Conservation (phyloP, 2,113 vertebrate species). For the Rhinolophus sinicus region DNA sequence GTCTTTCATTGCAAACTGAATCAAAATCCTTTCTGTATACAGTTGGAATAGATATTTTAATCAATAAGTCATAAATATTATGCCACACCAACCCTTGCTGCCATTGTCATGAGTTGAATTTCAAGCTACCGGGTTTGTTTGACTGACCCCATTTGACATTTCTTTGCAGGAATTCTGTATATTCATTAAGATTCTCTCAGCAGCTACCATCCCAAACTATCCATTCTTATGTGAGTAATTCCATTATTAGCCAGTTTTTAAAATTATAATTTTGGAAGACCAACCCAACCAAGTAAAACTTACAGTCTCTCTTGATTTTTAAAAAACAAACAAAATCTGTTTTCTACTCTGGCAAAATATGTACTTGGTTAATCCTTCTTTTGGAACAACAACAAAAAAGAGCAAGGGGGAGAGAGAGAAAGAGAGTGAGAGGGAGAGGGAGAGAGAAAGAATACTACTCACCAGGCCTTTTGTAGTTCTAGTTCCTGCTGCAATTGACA, state of each 20-base stretch:
- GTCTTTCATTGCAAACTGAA: not conserved
- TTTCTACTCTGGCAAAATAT: not conserved
- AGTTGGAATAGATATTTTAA: not conserved
- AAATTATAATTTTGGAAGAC: not conserved
- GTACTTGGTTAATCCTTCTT: not conserved
- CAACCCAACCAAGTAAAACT: not conserved
- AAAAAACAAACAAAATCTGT: not conserved
- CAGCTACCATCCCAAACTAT: not conserved
- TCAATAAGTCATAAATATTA: not conserved
- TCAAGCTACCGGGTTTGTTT: not conserved
- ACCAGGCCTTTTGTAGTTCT: constrained; percentile 61
- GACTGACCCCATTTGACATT: not conserved
- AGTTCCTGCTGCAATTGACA: constrained; percentile 51
- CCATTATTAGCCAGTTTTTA: not conserved
- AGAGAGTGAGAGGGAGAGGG: too few relatives aligned
- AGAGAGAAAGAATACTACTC: not conserved
- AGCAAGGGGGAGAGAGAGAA: too few relatives aligned
- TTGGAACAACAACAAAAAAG: not conserved
- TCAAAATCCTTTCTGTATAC: not conserved
- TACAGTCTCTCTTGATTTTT: not conserved
- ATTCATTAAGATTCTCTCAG: not conserved
- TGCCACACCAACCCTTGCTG: too few relatives aligned
- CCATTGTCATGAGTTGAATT: not conserved
- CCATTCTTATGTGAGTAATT: too few relatives aligned
- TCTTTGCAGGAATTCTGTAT: not conserved